Conservation (phyloP, 2,113 vertebrate species). For the Neofelis nebulosa region DNA sequence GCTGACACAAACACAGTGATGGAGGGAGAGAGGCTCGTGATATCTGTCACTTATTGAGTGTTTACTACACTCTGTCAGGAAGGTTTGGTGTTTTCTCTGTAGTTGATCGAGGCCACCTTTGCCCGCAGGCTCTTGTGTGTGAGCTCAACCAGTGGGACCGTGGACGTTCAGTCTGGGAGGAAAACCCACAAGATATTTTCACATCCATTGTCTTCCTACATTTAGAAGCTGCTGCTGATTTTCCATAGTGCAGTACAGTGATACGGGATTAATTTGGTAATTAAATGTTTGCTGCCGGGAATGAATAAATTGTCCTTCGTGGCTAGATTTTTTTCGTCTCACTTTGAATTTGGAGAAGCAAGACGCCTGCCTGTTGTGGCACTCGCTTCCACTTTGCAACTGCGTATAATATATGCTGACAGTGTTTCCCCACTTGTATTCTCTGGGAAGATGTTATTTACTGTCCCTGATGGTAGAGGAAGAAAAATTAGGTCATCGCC, state of each 20-base stretch:
- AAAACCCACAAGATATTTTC: constrained; percentile 46
- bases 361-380: not conserved
- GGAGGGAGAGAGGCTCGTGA: not conserved
- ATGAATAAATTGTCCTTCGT: constrained; percentile 39
- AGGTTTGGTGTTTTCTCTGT: not conserved
- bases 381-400: not conserved
- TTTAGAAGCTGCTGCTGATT: constrained; percentile 15
- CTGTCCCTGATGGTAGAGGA: not conserved
- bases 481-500: constrained; percentile 18
- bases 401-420: not conserved
- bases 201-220: not conserved
- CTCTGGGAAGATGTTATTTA: constrained; percentile 17
- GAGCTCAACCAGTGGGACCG: not conserved
- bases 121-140: not conserved
- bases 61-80: not conserved
- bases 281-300: constrained; percentile 36
- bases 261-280: constrained; percentile 40
- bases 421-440: not conserved
- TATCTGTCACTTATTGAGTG: not conserved
- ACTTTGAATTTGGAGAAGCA: not conserved
- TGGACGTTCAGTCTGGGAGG: not conserved
- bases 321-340: not conserved
- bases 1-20: not conserved
- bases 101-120: not conserved
- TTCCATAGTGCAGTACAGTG: not conserved